phyloP scores from a whole-genome alignment of 2,888 invertebrate species.

The Athrips mouffetella region DNA sequence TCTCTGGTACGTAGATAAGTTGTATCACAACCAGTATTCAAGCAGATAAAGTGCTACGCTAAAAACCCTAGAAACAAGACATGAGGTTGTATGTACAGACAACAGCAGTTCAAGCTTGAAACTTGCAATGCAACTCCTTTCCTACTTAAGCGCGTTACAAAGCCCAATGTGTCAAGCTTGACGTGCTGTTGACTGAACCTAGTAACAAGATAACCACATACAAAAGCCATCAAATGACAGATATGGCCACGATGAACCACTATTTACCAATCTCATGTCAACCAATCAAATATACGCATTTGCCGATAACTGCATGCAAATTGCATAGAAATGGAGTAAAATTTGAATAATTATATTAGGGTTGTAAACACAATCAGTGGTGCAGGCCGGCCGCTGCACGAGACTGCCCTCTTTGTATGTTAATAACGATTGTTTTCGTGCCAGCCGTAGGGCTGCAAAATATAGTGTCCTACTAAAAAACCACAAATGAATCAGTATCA shows the following conservation, averaged over 20 bases:
- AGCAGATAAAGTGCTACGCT: too few species aligned
- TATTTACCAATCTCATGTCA: conserved; percentile 4
- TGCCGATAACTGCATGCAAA: conserved; percentile 14
- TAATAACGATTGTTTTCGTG: conserved; percentile 49
- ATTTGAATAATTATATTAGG: conserved; percentile 55
- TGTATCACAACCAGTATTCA: too few species aligned
- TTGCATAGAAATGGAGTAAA: conserved; percentile 30
- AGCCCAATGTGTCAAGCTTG: too few species aligned
- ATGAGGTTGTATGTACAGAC: too few species aligned
- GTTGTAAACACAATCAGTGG: conserved; percentile 49
- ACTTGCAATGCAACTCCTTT: too few species aligned
- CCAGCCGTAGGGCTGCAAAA: conserved; percentile 36
- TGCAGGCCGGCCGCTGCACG: conserved; percentile 31
- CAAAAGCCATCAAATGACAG: not conserved
- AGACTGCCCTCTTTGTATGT: conserved; percentile 53
- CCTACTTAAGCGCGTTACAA: too few species aligned
- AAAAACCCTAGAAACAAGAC: too few species aligned
- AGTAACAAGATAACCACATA: not conserved
- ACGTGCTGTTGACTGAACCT: too few species aligned
- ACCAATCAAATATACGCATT: conserved; percentile 4
- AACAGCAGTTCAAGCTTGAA: too few species aligned
- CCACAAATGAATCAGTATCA: not conserved
- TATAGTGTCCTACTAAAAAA: not conserved
- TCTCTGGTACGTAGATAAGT: too few species aligned
- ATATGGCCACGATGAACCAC: not conserved